Evolutionary conservation across 2,888 invertebrate genomes (phyloP).

Genomic region (Drosophila infuscata): DNA sequence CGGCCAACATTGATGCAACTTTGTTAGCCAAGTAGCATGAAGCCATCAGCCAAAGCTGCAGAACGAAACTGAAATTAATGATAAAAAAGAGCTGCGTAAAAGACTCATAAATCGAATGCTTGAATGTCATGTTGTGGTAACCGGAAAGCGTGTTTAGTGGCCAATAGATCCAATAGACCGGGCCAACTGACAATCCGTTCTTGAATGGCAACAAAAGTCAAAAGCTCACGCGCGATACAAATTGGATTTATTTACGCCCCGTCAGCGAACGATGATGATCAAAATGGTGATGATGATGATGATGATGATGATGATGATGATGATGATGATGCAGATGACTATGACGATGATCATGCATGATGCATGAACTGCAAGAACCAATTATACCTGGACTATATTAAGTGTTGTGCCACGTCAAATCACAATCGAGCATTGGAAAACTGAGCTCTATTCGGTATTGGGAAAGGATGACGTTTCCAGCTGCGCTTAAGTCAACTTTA

Average conservation of each 20-base stretch:
- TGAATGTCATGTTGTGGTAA: conserved; percentile 84
- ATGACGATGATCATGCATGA: conserved; percentile 63
- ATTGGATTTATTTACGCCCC: conserved; percentile 74
- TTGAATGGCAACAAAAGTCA: conserved; percentile 37
- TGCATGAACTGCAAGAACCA: conserved; percentile 59
- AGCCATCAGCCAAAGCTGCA: conserved; percentile 61
- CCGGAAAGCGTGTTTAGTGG: conserved; percentile 68
- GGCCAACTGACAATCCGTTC: conserved; percentile 6
- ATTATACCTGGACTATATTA: conserved; percentile 32
- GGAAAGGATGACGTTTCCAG: conserved; percentile 61
- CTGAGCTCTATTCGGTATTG: conserved; percentile 3
- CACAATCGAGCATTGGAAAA: conserved; percentile 37
- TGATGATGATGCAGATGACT: conserved; percentile 23
- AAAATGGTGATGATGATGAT: neutral
- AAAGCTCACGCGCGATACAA: conserved; percentile 72
- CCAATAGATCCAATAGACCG: conserved; percentile 5
- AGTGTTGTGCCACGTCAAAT: conserved; percentile 59
- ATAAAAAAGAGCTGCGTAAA: conserved; percentile 19
- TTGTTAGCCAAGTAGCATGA: conserved; percentile 35
- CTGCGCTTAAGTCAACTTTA: conserved; percentile 77
- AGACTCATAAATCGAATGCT: conserved; percentile 32
- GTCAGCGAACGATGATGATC: conserved; percentile 50
- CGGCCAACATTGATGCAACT: conserved; percentile 8
- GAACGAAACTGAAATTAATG: conserved; percentile 48
- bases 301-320: neutral